Evolutionary conservation across 2,888 invertebrate species (phyloP).

Genomic region (Saturnia japonica): DNA sequence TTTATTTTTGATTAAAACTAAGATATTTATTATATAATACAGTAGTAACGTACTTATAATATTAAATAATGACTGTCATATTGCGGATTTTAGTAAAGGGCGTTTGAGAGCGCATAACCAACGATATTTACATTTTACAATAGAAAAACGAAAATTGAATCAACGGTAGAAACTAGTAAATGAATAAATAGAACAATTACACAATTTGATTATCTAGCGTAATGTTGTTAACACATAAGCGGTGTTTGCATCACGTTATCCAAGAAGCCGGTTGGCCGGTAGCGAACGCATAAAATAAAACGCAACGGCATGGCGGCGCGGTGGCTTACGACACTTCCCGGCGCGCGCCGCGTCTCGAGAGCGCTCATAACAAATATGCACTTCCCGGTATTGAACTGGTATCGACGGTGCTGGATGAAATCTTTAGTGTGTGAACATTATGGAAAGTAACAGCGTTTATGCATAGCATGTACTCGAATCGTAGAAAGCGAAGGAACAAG

Average conservation of each 20-base stretch:
- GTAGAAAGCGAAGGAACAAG: constrained; percentile 12
- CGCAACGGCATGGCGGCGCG: not conserved
- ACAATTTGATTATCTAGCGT: constrained; percentile 6
- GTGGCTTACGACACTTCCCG: constrained; percentile 27
- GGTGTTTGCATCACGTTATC: not conserved
- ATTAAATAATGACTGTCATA: too few relatives aligned
- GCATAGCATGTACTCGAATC: constrained; percentile 4
- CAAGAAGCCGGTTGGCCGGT: constrained; percentile 1
- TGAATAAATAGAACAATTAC: constrained; percentile 8
- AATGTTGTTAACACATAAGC: constrained; percentile 4
- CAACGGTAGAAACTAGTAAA: not conserved
- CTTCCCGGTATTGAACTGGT: constrained; percentile 37
- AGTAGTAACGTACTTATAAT: too few relatives aligned
- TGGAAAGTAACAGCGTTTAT: constrained; percentile 18
- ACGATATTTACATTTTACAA: not conserved
- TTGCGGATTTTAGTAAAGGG: not conserved
- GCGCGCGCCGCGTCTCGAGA: constrained; percentile 21
- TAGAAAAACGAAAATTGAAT: not conserved
- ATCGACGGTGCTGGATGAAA: constrained; percentile 23
- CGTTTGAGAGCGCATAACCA: not conserved
- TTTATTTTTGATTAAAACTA: not conserved
- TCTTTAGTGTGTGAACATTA: constrained; percentile 8
- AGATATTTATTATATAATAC: too few relatives aligned
- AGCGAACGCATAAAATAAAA: constrained; percentile 8
- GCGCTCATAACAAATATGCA: constrained; percentile 26